Evolutionary conservation across 1,140 invertebrate genomes (phyloP).

Genomic region (Helicoverpa armigera): DNA sequence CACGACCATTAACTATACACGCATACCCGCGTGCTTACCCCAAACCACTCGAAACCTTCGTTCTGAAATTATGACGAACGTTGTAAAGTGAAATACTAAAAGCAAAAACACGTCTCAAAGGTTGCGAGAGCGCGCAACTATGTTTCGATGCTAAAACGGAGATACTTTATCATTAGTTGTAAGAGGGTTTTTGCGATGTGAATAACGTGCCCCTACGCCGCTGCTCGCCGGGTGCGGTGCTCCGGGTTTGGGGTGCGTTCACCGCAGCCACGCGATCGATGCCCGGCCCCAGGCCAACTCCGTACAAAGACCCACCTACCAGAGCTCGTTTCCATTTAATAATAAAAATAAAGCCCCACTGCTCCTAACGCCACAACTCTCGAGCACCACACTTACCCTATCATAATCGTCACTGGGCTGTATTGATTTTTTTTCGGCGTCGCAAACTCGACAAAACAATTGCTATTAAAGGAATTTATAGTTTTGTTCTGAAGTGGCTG

Average conservation of each 20-base stretch:
- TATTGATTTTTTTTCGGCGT: constrained; percentile 44
- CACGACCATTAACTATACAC: constrained; percentile 75
- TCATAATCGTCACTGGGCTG: constrained; percentile 32
- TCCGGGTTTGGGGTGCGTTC: constrained; percentile 78
- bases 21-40: constrained; percentile 62
- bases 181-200: constrained; percentile 63
- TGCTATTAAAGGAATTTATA: constrained; percentile 54
- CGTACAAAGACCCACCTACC: constrained; percentile 65
- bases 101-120: constrained; percentile 33
- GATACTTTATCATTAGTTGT: constrained; percentile 67
- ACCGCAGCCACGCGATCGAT: constrained; percentile 77
- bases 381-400: constrained; percentile 34
- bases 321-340: constrained; percentile 67
- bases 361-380: constrained; percentile 21
- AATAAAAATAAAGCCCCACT: constrained; percentile 53
- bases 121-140: constrained; percentile 22
- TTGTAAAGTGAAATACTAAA: constrained; percentile 41
- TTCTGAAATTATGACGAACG: constrained; percentile 48
- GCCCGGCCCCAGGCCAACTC: constrained; percentile 64
- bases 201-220: constrained; percentile 54
- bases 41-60: constrained; percentile 56
- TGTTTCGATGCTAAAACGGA: constrained; percentile 49
- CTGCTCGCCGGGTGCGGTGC: constrained; percentile 66
- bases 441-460: constrained; percentile 47
- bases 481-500: constrained; percentile 48